phyloP scores from a whole-genome alignment of 2,113 vertebrate species.

The Salvator merianae region DNA sequence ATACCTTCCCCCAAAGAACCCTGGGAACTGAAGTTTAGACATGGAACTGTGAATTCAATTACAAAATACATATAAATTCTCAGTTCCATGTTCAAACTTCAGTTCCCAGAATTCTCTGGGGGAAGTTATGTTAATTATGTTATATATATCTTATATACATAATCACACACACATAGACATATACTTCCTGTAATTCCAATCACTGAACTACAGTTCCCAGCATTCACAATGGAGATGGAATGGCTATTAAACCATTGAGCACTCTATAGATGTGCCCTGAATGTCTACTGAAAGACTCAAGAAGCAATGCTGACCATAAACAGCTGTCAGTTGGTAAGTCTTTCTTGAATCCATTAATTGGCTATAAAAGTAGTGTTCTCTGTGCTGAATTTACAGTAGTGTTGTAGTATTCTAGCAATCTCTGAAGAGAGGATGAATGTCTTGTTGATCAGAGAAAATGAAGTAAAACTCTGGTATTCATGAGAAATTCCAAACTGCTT shows the following conservation, averaged over 20 bases:
- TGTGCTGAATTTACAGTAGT: not conserved
- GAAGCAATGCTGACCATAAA: not conserved
- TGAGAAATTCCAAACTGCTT: not conserved
- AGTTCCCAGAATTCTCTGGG: too few relatives aligned
- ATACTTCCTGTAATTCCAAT: too few relatives aligned
- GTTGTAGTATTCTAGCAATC: not conserved
- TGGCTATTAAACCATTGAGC: not conserved
- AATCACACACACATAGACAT: too few relatives aligned
- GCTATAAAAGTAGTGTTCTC: not conserved
- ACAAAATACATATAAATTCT: not conserved
- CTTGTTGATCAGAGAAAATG: conserved; percentile 4
- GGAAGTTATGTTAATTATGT: too few relatives aligned
- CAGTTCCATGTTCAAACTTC: too few relatives aligned
- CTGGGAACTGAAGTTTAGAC: not conserved
- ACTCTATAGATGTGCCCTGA: not conserved
- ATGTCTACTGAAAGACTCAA: not conserved
- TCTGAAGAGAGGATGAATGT: not conserved
- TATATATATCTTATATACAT: too few relatives aligned
- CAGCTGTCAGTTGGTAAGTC: not conserved
- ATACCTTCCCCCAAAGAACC: not conserved
- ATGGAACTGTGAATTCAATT: not conserved
- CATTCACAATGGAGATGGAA: not conserved
- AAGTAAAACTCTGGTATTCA: not conserved
- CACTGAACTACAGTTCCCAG: not conserved
- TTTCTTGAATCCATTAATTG: not conserved